Base-by-base conservation (phyloP, 1,140 invertebrate species). In the Microvelia longipes region DNA sequence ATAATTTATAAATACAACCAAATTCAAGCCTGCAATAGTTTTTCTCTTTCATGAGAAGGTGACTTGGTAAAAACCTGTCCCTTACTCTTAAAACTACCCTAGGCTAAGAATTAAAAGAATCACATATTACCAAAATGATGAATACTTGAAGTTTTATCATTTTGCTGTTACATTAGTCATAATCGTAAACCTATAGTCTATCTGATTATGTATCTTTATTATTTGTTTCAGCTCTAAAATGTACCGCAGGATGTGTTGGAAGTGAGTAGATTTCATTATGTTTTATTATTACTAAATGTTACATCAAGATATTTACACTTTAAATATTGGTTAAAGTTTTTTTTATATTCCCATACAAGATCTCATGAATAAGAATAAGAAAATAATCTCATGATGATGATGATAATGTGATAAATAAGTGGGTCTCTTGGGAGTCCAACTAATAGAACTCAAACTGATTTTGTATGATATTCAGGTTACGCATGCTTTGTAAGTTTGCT, bases 141-240 rank as follows among this genome's bases (percentile, higher is more conserved):
- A 50, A 19, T 19, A 19, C 19, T 50, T 50, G 35, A 11, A 19
- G 5, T 11, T 11, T 19, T 50, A 50, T 50, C 5, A 19, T 50
- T 50, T 19, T 19, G 5, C 19, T 50, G 5, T 19, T 50, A 5
- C 35, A 50, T 50, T 11, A 50, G 5, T 50, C 5, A 50, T 11
- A 5, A 50, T 50, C 5, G 5, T 11, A 50, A 50, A 50, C 19
- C 19, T 50, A 50, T 50, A 50, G 19, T 19, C 19, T 50, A 11
- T 11, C 5, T 50, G 5, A 50, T 11, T 50, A 19, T 50, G 5
- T 50, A 50, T 50, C 19, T 11, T 50, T 50, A 11, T 50, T 50
- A 19, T 64, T 64, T 64, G 15, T 64, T 64, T 64, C 62, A 64
- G 62, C 62, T 64, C 5, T 24, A 26, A 15, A 64, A 64, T 64